A percentile compares a stretch with the other conserved stretches of the same genome.
Evolutionary conservation across 2,888 invertebrate species (phyloP).

Genomic region (Acrobasis consociella): DNA sequence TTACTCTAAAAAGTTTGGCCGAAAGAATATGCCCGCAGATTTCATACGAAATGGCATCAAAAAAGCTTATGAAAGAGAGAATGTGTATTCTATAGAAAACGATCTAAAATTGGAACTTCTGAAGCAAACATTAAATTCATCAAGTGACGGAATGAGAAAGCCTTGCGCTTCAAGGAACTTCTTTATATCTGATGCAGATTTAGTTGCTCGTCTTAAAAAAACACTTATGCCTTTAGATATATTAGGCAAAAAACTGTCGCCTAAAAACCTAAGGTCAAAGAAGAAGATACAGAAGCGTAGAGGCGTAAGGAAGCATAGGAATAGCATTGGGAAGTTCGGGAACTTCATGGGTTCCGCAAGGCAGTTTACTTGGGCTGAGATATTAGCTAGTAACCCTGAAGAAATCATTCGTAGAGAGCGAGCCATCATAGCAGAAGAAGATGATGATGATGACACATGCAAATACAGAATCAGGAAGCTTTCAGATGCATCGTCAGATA

Average conservation of each 20-base stretch:
- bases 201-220: slow-evolving; percentile 72
- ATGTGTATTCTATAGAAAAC: slow-evolving; percentile 69
- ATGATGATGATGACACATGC: slow-evolving; percentile 64
- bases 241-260: slow-evolving; percentile 79
- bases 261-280: slow-evolving; percentile 85
- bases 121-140: slow-evolving; percentile 69
- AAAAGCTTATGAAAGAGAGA: slow-evolving; percentile 71
- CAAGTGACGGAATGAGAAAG: slow-evolving; percentile 73
- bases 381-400: slow-evolving; percentile 85
- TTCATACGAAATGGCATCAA: slow-evolving; percentile 69
- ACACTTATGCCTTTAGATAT: slow-evolving; percentile 77
- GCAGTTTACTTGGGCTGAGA: slow-evolving; percentile 86
- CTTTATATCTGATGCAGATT: slow-evolving; percentile 74
- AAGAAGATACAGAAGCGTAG: slow-evolving; percentile 75
- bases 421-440: slow-evolving; percentile 38
- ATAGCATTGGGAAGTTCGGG: slow-evolving; percentile 76
- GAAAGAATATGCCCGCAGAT: slow-evolving; percentile 67
- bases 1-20: slow-evolving; percentile 63
- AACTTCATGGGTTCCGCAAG: slow-evolving; percentile 79
- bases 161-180: slow-evolving; percentile 75
- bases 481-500: slow-evolving; percentile 67
- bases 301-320: slow-evolving; percentile 68
- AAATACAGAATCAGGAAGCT: slow-evolving; percentile 73
- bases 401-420: slow-evolving; percentile 81
- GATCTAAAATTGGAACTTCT: slow-evolving; percentile 70